Evolutionary conservation across 2,888 invertebrate species (phyloP).

Genomic region (Arctia plantaginis): DNA sequence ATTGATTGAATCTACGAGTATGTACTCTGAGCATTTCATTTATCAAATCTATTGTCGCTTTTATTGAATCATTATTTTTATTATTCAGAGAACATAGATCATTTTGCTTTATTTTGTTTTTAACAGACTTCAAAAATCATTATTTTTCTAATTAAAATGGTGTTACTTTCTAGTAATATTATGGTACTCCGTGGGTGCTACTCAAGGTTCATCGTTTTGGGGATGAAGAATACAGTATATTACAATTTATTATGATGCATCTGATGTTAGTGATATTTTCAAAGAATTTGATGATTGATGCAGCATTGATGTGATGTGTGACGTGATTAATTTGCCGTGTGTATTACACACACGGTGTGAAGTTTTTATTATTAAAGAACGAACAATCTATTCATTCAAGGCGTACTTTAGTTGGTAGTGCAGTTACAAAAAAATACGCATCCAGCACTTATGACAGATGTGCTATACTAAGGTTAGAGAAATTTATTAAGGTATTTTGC

Average conservation of each 20-base stretch:
- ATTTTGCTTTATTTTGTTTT: constrained; percentile 25
- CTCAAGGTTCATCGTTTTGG: not conserved
- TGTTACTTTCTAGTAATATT: too few species aligned
- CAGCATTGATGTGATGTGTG: too few species aligned
- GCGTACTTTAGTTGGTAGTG: too few species aligned
- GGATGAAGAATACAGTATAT: not conserved
- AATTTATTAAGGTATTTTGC: not conserved
- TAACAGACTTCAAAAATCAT: too few species aligned
- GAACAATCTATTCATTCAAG: too few species aligned
- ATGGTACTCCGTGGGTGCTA: too few species aligned
- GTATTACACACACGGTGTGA: too few species aligned
- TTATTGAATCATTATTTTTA: constrained; percentile 23
- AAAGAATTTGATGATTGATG: too few species aligned
- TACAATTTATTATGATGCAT: not conserved
- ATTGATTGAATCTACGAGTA: constrained; percentile 16
- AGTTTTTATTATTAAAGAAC: too few species aligned
- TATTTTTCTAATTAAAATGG: too few species aligned
- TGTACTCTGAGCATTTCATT: constrained; percentile 32
- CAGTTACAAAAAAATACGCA: not conserved
- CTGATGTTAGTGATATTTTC: too few species aligned
- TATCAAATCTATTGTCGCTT: constrained; percentile 28
- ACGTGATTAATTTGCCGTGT: too few species aligned
- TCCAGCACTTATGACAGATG: not conserved
- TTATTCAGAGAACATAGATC: constrained; percentile 47
- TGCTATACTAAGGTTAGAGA: not conserved